Conservation (phyloP, 2,797 vertebrate genomes). For the Sebastes taczanowskii region DNA sequence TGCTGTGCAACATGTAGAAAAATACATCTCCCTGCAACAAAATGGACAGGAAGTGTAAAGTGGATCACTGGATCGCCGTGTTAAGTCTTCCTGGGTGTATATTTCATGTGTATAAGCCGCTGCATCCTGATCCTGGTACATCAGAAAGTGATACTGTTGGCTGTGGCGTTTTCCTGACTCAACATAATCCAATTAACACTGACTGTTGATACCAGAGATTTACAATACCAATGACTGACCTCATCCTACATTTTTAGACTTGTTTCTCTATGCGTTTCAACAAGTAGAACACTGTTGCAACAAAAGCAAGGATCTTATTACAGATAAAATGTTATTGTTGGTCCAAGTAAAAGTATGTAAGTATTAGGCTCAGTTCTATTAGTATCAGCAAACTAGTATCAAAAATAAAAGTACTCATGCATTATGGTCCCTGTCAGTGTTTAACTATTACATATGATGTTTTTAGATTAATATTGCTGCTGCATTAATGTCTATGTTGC, state of each 20-base stretch:
- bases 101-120: constrained; percentile 30
- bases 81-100: constrained; percentile 13
- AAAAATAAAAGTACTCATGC: not conserved
- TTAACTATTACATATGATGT: not conserved
- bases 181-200: constrained; percentile 69
- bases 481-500: not conserved
- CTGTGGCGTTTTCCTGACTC: constrained; percentile 35
- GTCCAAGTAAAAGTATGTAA: not conserved
- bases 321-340: not conserved
- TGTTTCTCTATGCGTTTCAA: not conserved
- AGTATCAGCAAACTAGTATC: no score
- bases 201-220: constrained; percentile 58
- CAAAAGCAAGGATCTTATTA: not conserved
- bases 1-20: not conserved
- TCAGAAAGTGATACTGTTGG: constrained; percentile 45
- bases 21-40: not conserved
- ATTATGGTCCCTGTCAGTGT: not conserved
- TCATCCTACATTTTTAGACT: constrained; percentile 2
- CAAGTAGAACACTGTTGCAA: not conserved
- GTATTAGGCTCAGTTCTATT: no score
- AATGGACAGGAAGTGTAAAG: constrained; percentile 9
- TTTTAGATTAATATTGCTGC: not conserved
- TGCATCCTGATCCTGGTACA: constrained; percentile 44
- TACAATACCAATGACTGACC: constrained; percentile 11
- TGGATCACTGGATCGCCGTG: not conserved